Conservation (phyloP, 2,888 invertebrate species). For the Nesidiocoris tenuis region DNA sequence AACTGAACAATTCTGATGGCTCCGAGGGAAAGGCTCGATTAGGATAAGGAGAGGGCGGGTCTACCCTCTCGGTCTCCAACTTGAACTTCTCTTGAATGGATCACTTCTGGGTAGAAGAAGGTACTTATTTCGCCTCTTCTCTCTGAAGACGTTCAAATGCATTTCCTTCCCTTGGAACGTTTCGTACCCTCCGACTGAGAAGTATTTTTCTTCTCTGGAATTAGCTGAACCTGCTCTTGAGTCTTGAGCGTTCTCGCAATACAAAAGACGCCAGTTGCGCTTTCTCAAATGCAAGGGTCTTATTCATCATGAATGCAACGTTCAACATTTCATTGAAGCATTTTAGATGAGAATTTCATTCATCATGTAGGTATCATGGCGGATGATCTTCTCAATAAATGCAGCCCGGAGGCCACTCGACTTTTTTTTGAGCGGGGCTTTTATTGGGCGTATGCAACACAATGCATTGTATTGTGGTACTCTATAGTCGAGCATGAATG, state of each 20-base stretch:
- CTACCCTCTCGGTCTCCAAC: background rate
- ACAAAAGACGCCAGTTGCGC: background rate
- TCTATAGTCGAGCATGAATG: no score
- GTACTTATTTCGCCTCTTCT: constrained; percentile 31
- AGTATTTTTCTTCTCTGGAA: background rate
- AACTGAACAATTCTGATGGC: background rate
- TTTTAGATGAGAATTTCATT: background rate
- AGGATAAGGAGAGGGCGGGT: background rate
- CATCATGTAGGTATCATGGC: no score
- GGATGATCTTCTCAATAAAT: no score
- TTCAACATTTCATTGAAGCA: background rate
- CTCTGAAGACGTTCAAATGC: constrained; percentile 38
- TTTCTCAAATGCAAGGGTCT: background rate
- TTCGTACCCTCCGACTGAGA: background rate
- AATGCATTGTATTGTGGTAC: no score
- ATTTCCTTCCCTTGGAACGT: constrained; percentile 27
- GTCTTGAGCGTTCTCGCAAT: no score
- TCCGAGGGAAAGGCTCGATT: background rate
- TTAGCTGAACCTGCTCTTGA: background rate
- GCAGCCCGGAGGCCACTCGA: no score
- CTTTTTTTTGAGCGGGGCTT: no score
- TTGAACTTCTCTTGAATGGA: constrained; percentile 28
- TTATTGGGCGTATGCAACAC: no score
- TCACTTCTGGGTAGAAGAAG: constrained; percentile 23
- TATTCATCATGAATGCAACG: background rate